Evolutionary conservation across 1,140 invertebrate genomes (phyloP), one percentile per base, ranked within the genome.

Genomic region (Eciton burchellii): DNA sequence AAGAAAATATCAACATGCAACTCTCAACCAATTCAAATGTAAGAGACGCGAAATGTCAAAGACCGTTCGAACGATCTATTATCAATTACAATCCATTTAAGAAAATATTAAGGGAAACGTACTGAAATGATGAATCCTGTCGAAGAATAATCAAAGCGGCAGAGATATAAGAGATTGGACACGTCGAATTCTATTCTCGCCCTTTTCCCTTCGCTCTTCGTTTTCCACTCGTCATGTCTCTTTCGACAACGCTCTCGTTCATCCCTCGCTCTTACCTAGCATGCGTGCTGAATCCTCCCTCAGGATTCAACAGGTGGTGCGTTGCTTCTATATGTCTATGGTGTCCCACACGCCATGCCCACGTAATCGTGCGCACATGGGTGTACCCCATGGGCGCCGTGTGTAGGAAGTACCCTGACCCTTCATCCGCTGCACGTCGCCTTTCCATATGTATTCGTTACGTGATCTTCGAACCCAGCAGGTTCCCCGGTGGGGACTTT

Each of bases 321-420:
- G 71, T 73, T 76, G 74, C 84, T 73, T 88, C 56, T 35, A 35
- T 6, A 6, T 35, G 54, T 71, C 77, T 59, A 60, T 47, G 74
- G 65, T 88, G 86, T 88, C 86, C 84, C 83, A 88, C 83, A 85
- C 86, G 54, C 68, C 65, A 26, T 88, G 84, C 87, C 87, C 81
- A 88, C 86, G 81, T 88, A 89, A 81, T 77, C 71, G 68, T 60
- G 82, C 43, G 79, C 87, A 70, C 74, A 88, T 89, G 79, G 47
- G 57, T 87, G 60, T 85, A 89, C 47, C 84, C 66, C 57, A 89
- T 84, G 26, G 68, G 54, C 84, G 72, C 54, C 65, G 70, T 56
- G 82, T 89, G 86, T 90, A 90, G 89, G 89, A 90, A 90, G 86
- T 90, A 89, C 84, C 82, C 71, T 90, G 88, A 89, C 88, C 89